These are phyloP conservation scores for Scalopus aquaticus DNA, from an alignment of 2,113 vertebrate species.

Conservation along the genomic window DNA sequence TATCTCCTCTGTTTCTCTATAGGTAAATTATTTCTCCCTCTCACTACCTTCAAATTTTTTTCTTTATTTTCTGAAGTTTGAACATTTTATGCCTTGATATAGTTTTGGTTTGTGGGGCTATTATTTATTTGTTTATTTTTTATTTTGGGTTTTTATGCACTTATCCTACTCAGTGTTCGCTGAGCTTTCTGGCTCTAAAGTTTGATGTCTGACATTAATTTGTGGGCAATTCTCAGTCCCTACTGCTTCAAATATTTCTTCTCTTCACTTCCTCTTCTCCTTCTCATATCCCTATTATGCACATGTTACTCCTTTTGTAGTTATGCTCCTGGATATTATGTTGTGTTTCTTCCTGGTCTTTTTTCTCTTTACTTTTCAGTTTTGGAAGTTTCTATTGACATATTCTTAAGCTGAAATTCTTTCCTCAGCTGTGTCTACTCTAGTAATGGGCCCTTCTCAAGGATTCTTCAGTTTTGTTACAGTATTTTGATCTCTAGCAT, in stretches of 20 bases:
- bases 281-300: not conserved
- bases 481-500: not conserved
- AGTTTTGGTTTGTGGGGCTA: not conserved
- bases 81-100: not conserved
- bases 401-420: slow-evolving; percentile 10
- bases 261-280: not conserved
- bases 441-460: not conserved
- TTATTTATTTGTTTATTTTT: not conserved
- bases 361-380: not conserved
- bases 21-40: not conserved
- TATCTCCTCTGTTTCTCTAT: not conserved
- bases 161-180: not conserved
- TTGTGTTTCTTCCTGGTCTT: not conserved
- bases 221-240: not conserved
- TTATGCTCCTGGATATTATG: not conserved
- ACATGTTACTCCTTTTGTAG: not conserved
- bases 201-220: slow-evolving; percentile 20
- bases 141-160: not conserved
- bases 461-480: not conserved
- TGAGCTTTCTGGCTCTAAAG: not conserved
- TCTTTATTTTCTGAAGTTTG: not conserved
- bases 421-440: not conserved
- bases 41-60: not conserved
- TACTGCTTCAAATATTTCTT: slow-evolving; percentile 20
- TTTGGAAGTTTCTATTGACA: not conserved